Base-by-base conservation (phyloP, 2,797 vertebrate genomes). In the Pteronotus mesoamericanus region DNA sequence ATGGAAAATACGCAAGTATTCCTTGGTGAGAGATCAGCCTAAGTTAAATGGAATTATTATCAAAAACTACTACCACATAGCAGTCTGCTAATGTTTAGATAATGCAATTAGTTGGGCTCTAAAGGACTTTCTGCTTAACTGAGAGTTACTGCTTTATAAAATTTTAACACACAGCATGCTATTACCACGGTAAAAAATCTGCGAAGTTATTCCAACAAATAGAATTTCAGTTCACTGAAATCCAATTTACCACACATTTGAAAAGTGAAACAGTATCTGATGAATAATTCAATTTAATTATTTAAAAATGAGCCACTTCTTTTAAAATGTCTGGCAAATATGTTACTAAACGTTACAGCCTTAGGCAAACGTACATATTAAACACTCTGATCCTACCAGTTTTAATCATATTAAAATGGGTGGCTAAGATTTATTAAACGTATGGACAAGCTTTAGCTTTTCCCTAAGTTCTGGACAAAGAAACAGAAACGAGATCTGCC, bases 1-100 rank as follows among this genome's bases (percentile, higher is more conserved):
- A 71, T 97, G 94, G 95, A 95, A 96, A 91, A 96, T 26, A 57
- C 22, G 80, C 69, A 96, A 95, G 89, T 64, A 91, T 32, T 96
- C 44, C 84, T 24, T 91, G 64, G n/a, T 88, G 86, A 93, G 57
- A 93, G 84, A 95, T 71, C 3, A 16, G n/a, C 83, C 34, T 61
- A 29, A 92, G 61, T 83, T 89, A 94, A 93, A 74, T 83, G 11
- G 53, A 94, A 89, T 71, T 75, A 92, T 21, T 83, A 91, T 61
- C 48, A 53, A 95, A 97, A 94, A 80, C 34, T 14, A 95, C 29
- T 66, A 84, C 80, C 48, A 87, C n/a, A 77, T 9, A 79, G 82
- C 34, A 88, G n/a, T 77, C 61, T 96, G 34, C 37, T 95, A 83
- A 80, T 89, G 44, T 79, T 79, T 92, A 82, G 48, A 69, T 72